A percentile compares a stretch with the other conserved stretches of the same genome.
These are phyloP conservation scores for Cyphomyrmex costatus DNA, from an alignment of 1,140 invertebrate genomes.

Conservation along the genomic window DNA sequence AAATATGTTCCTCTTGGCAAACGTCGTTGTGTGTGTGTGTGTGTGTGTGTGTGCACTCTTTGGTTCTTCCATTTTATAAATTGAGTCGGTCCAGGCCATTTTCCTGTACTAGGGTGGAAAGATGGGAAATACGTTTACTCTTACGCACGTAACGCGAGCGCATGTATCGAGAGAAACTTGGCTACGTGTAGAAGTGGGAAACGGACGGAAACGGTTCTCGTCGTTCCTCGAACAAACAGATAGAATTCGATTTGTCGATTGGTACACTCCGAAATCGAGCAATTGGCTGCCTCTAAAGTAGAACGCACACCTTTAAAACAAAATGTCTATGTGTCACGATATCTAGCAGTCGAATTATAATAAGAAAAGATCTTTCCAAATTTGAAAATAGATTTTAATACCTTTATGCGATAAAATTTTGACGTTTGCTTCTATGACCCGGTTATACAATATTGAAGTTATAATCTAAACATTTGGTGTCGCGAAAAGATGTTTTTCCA, in stretches of 20 bases:
- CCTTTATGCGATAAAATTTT: not conserved
- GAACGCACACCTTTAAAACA: slow-evolving; percentile 24
- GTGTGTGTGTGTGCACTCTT: too few relatives aligned
- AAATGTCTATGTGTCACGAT: not conserved
- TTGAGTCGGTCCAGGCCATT: slow-evolving; percentile 69
- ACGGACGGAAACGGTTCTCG: slow-evolving; percentile 43
- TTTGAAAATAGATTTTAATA: not conserved
- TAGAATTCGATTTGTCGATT: slow-evolving; percentile 77
- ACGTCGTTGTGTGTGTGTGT: too few relatives aligned
- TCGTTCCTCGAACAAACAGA: slow-evolving; percentile 70
- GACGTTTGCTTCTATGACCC: not conserved
- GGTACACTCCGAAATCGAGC: slow-evolving; percentile 72
- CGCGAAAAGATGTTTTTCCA: not conserved
- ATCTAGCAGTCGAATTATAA: not conserved
- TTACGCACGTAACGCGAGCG: slow-evolving; percentile 44
- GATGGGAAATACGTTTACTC: slow-evolving; percentile 52
- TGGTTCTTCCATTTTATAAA: slow-evolving; percentile 72
- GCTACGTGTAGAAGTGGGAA: slow-evolving; percentile 44
- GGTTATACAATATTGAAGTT: not conserved
- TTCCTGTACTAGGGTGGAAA: slow-evolving; percentile 31
- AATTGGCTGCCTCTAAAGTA: slow-evolving; percentile 55
- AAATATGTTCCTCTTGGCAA: slow-evolving; percentile 68
- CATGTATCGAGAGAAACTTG: slow-evolving; percentile 21
- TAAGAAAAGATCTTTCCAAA: not conserved
- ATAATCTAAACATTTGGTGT: not conserved